Evolutionary conservation across 2,113 vertebrate genomes (phyloP), one percentile per base, ranked within the genome.

Genomic region (Prolemur simus): DNA sequence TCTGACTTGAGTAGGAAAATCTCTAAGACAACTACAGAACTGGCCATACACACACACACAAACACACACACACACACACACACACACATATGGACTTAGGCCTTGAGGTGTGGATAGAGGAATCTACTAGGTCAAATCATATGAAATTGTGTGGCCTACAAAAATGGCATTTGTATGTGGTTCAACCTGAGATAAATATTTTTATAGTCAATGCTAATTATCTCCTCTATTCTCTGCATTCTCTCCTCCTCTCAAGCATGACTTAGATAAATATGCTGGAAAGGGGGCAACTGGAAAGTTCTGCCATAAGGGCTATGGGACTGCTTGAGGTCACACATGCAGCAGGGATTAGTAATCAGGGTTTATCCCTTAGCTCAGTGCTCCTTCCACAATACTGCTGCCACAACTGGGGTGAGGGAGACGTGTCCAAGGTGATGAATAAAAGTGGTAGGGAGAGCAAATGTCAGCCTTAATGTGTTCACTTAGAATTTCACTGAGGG

Each of bases 401-500:
- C 3, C 2, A 17, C 56, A 45, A 29, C 11, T 1, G 68, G n/a
- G 27, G 29, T 14, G 21, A 8, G 3, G 13, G 11, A 17, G 20
- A 6, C 6, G 34, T 23, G n/a, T 56, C 42, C 49, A 39, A 71
- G n/a, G 34, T 64, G 15, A 64, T 27, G 93, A 89, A 68, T 63
- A 47, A 63, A 64, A 84, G 23, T 45, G 4, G 45, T 66, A 88
- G 37, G 32, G 60, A 76, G 45, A 49, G n/a, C 18, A 52, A 92
- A 91, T 64, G 47, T 49, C 66, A 92, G 54, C 25, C 39, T 39
- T 73, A 60, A 60, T 5, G 45, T 56, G 34, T 37, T 96, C 29
- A 86, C 29, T 85, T 60, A 91, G 27, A 56, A 89, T 96, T 84
- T 89, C 82, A 95, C 63, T 3, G 32, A 93, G 34, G 58, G 42